Evolutionary conservation across 2,113 vertebrate genomes (phyloP), one percentile per base, ranked within the genome.

Genomic region (Etheostoma spectabile): DNA sequence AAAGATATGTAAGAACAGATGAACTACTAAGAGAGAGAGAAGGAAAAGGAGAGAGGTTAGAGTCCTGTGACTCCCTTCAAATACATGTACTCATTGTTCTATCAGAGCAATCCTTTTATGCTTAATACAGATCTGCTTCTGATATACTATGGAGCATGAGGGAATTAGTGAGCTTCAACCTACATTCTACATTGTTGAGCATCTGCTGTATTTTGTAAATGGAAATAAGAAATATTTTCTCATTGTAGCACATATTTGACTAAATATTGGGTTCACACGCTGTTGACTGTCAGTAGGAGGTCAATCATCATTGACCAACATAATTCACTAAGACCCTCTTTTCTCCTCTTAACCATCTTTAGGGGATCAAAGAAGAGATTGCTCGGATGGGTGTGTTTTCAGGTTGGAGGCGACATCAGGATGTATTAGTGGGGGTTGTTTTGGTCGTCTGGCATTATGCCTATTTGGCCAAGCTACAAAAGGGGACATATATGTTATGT

Each of bases 291-390:
- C 13, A n/a, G 22, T 8, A 19, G n/a, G 56, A 15, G n/a, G 42
- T 85, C 74, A 65, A 27, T 62, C 64, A 24, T 30, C 80, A 61
- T 76, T 64, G 77, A 87, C 78, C 27, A 18, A 74, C 72, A 74
- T 87, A 80, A 79, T 52, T 42, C 57, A 12, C 22, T 15, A 61
- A 22, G 60, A 11, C 35, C 79, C 79, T 86, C 77, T 66, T 83
- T 52, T 77, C 46, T 6, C 86, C 84, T 79, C 68, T 80, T 68
- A 73, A 70, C 78, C 83, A 62, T 89, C 78, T 89, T 88, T 85
- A 77, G 52, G 71, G 79, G 91, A 85, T 90, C 53, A 86, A 7
- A 46, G 46, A 15, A 61, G 74, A 42, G 55, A 35, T 80, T 66
- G 79, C 52, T 65, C 33, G 84, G 72, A 24, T 8, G 33, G 53